A percentile compares a stretch with the other conserved stretches of the same genome.
Conservation (phyloP, 2,113 vertebrate genomes). For the Pluvianellus socialis region DNA sequence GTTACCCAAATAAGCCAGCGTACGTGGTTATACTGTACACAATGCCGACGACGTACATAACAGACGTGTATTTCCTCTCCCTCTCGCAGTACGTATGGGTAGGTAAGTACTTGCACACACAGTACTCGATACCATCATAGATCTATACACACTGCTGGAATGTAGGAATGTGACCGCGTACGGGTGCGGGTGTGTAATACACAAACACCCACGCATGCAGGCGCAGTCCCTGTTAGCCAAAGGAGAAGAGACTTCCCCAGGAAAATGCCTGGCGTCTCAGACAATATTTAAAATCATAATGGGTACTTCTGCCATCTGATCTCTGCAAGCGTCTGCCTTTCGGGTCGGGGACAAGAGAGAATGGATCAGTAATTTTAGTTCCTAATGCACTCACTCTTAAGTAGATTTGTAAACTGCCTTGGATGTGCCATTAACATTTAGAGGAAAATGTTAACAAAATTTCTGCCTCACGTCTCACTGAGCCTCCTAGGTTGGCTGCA, state of each 20-base stretch:
- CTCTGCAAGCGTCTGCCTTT: slow-evolving; percentile 64
- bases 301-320: slow-evolving; percentile 70
- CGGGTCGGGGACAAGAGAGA: slow-evolving; percentile 62
- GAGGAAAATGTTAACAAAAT: slow-evolving; percentile 77
- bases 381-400: slow-evolving; percentile 75
- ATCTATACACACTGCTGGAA: background rate
- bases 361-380: slow-evolving; percentile 75
- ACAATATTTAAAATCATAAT: slow-evolving; percentile 74
- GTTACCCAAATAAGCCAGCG: background rate
- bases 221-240: background rate
- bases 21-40: fast-evolving
- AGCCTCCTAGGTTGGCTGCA: slow-evolving; percentile 53
- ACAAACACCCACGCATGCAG: background rate
- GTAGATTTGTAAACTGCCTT: slow-evolving; percentile 77
- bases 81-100: no score
- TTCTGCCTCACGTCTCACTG: slow-evolving; percentile 57
- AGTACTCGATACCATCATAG: background rate
- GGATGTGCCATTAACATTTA: slow-evolving; percentile 77
- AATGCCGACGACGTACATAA: fast-evolving
- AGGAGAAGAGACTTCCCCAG: slow-evolving; percentile 58
- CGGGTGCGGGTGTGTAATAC: fast-evolving
- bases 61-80: background rate
- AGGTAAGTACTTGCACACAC: background rate
- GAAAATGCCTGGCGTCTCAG: slow-evolving; percentile 63
- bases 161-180: background rate